Base-by-base conservation (phyloP, 2,888 invertebrate genomes). In the Diogma glabrata region DNA sequence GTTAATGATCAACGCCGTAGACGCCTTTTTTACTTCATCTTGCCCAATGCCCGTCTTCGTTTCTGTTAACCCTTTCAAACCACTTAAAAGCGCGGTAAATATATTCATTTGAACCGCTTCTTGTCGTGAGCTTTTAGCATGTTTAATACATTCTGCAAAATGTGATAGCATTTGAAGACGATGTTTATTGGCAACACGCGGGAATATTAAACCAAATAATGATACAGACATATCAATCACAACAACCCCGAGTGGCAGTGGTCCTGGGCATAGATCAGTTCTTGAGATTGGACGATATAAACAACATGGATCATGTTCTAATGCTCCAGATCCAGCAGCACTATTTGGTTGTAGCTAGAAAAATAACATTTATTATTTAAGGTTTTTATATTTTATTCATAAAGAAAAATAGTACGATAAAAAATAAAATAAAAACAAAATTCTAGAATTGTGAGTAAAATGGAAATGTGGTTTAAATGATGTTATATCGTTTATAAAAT, bases 91-190 rank as follows among this genome's bases (percentile, higher is more conserved):
- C 0, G 96, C 94, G 1, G 95, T 92, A 66, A 95, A 92, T 50
- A 97, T 88, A 67, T 99, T 99, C 73, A 95, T 87, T 69, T 96
- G 95, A 16, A 87, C 87, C 1, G 95, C 95, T 67, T 96, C 95
- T 63, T 94, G 94, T 10, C 95, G 78, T 0, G 84, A 81, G 10
- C 91, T 91, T 64, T 95, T 95, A 0, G 93, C 90, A 64, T 92
- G 89, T 60, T 84, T 84, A 59, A 96, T 90, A 65, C 94, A 95
- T 65, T 96, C 96, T 19, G 82, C 81, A 65, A 99, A 99, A 66
- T 99, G 97, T 58, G 95, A 92, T 49, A 99, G 72, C 87, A 99
- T 94, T 74, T 99, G 97, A 51, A 95, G 78, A 48, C 95, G 82
- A 70, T 99, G 97, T 64, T 97, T 99, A 62, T 89, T 87, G 23